Evolutionary conservation across 2,113 vertebrate species (phyloP), one percentile per base, ranked within the genome.

Genomic region (Gobius niger): DNA sequence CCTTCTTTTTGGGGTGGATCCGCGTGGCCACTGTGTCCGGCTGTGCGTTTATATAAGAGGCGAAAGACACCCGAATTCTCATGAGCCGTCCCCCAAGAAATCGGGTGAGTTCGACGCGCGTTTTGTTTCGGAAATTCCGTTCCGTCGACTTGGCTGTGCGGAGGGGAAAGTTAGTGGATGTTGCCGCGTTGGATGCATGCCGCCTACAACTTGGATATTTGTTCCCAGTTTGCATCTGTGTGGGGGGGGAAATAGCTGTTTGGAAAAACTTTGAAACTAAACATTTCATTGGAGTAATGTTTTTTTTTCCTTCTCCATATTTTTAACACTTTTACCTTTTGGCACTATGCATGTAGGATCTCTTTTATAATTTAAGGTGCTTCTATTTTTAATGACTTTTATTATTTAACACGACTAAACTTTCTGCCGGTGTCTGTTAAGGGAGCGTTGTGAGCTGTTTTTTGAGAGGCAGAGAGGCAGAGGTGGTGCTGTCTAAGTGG

Each of bases 21-120:
- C 57, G 60, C 77, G 81, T 54, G 81, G 72, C 72, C 52, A 51
- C 80, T 72, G 77, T 72, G 80, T 63, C 77, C 87, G 87, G 80
- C 54, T 84, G 76, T 75, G 87, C 85, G 80, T 90, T 89, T 93
- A 92, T 91, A 94, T 93, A 89, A 77, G 80, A 73, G 40, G 84
- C 71, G 68, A 70, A 80, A 63, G 63, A 85, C 78, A n/a, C 84
- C 67, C 57, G 47, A 76, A 69, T 60, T 59, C 87, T 86, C 91
- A 91, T 85, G 90, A 94, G 94, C 94, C 90, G 93, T 88, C 69
- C 86, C 89, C 89, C 87, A 64, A 82, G 86, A 86, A 92, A 82
- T 54, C 82, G 91, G 96, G 96, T 96, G 93, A 97, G 97, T 96
- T 66, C 66, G 68, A 70, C 47, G 60, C 72, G 65, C 57, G 67